These are phyloP conservation scores for Cephalopachus bancanus DNA, from an alignment of 2,797 vertebrate genomes.

Conservation along the genomic window DNA sequence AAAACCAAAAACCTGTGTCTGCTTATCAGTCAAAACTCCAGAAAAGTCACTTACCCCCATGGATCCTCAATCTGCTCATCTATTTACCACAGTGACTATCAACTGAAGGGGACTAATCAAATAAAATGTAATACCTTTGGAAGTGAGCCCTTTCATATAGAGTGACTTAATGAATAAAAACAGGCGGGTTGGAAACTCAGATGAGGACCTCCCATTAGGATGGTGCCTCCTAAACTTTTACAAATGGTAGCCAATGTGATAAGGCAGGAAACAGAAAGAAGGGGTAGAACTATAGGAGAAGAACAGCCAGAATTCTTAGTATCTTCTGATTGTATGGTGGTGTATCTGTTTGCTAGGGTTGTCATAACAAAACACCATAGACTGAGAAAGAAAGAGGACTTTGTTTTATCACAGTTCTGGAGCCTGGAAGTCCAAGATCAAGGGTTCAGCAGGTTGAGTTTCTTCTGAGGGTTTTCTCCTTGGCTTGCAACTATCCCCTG, in stretches of 20 bases:
- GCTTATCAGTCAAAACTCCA: background rate
- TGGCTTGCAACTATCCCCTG: background rate
- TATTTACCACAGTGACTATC: background rate
- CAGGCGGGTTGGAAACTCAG: background rate
- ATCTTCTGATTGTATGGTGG: background rate
- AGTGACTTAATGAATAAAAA: background rate
- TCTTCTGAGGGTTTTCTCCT: background rate
- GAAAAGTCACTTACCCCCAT: background rate
- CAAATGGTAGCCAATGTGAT: background rate
- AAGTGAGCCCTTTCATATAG: background rate
- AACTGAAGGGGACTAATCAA: background rate
- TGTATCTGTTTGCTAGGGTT: background rate
- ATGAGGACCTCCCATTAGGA: background rate
- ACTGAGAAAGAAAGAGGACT: background rate
- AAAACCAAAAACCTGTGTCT: slow-evolving; percentile 1
- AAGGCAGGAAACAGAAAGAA: slow-evolving; percentile 2
- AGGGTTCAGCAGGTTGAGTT: background rate
- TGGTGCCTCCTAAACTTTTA: background rate
- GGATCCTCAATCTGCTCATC: background rate
- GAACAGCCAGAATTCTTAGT: background rate
- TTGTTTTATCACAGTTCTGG: background rate
- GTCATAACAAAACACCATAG: background rate
- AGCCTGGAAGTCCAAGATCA: background rate
- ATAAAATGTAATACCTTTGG: background rate
- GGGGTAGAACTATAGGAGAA: background rate